A percentile compares a stretch with the other conserved stretches of the same genome.
Evolutionary conservation across 2,888 invertebrate genomes (phyloP).

Genomic region (Campaea margaritaria): DNA sequence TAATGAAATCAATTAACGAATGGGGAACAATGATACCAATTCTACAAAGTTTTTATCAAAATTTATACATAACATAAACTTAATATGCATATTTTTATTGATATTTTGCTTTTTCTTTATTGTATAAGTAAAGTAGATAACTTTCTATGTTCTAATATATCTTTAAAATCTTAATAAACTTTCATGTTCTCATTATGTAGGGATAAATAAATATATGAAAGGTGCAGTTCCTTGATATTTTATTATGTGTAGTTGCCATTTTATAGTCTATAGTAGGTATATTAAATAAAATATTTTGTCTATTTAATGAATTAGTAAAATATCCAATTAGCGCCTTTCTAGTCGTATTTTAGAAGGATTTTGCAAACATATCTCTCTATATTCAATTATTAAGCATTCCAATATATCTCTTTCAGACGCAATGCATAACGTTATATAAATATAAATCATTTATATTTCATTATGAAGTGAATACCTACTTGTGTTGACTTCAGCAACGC

Average conservation of each 20-base stretch:
- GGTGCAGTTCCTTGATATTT: constrained; percentile 34
- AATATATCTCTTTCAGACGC: constrained; percentile 58
- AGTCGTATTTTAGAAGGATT: constrained; percentile 60
- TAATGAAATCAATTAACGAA: constrained; percentile 60
- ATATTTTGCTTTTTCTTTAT: constrained; percentile 39
- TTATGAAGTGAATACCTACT: constrained; percentile 3
- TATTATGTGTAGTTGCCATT: constrained; percentile 34
- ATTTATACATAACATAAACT: constrained; percentile 31
- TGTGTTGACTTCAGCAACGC: too few species aligned
- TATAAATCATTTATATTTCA: constrained; percentile 41
- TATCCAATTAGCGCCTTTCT: constrained; percentile 56
- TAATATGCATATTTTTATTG: constrained; percentile 31
- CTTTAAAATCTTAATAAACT: neutral
- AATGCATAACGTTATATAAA: too few species aligned
- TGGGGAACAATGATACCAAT: constrained; percentile 74
- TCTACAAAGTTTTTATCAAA: constrained; percentile 45
- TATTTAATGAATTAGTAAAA: constrained; percentile 43
- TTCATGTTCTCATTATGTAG: constrained; percentile 7
- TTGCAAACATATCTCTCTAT: constrained; percentile 73
- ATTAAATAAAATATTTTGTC: constrained; percentile 18
- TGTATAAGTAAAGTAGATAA: neutral
- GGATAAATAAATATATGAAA: constrained; percentile 7
- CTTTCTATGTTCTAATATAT: constrained; percentile 3
- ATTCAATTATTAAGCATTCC: constrained; percentile 78
- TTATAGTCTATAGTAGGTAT: constrained; percentile 10